Conservation (phyloP, 2,113 vertebrate genomes). For the Protobothrops flavoviridis region DNA sequence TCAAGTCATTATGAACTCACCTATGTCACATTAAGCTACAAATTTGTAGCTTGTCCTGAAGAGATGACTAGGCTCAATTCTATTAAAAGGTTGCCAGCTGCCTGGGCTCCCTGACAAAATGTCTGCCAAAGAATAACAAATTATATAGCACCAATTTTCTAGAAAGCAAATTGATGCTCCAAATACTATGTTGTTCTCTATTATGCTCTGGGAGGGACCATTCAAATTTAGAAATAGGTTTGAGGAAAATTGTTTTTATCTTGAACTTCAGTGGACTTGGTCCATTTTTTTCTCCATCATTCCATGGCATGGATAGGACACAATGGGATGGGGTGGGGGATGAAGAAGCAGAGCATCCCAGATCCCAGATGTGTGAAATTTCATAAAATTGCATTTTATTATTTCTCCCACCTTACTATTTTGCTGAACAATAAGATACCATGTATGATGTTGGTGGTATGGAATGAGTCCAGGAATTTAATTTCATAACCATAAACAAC, state of each 20-base stretch:
- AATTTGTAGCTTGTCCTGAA: background rate
- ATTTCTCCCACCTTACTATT: background rate
- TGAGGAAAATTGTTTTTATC: background rate
- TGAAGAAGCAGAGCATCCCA: background rate
- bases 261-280: background rate
- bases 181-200: no score
- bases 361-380: background rate
- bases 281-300: background rate
- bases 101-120: background rate
- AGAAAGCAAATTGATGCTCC: no score
- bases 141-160: background rate
- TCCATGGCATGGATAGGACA: background rate
- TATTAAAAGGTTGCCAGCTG: background rate
- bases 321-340: background rate
- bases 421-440: no score
- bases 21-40: background rate
- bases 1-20: background rate
- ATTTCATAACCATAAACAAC: background rate
- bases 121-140: background rate
- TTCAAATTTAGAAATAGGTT: background rate
- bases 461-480: background rate
- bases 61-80: background rate
- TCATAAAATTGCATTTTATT: background rate
- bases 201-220: no score
- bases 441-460: background rate